phyloP scores from a whole-genome alignment of 1,140 invertebrate species.

The Calephelis virginiensis region DNA sequence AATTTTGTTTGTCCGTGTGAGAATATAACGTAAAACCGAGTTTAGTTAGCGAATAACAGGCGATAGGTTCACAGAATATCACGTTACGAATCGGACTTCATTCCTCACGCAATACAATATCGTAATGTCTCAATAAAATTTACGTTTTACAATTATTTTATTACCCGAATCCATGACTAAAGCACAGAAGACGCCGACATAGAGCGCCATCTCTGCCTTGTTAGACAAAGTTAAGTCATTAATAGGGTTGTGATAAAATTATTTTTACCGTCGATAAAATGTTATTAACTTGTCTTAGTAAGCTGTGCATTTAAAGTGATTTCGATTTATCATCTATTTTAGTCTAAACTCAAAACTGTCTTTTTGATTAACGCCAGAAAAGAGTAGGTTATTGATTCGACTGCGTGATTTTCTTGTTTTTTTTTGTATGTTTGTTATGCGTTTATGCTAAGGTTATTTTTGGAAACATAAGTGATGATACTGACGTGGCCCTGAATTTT shows the following conservation, averaged over 20 bases:
- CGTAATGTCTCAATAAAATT: slow-evolving; percentile 52
- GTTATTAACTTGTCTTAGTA: not conserved
- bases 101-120: slow-evolving; percentile 40
- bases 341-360: too few species aligned
- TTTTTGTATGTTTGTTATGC: too few species aligned
- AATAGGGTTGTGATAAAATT: slow-evolving; percentile 29
- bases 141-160: slow-evolving; percentile 48
- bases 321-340: too few species aligned
- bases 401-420: too few species aligned
- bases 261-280: slow-evolving; percentile 29
- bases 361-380: too few species aligned
- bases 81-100: slow-evolving; percentile 42
- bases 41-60: slow-evolving; percentile 13
- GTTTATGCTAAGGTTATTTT: too few species aligned
- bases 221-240: slow-evolving; percentile 33
- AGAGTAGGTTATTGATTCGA: too few species aligned
- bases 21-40: not conserved
- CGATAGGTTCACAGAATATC: slow-evolving; percentile 16
- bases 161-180: slow-evolving; percentile 51
- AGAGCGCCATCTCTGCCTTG: slow-evolving; percentile 58
- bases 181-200: slow-evolving; percentile 38
- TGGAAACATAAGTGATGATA: too few species aligned
- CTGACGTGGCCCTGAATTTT: too few species aligned
- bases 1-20: slow-evolving; percentile 9
- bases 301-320: too few species aligned